Evolutionary conservation across 64 coral and sea anemone species (phyloP).

Genomic region (Montipora cactus): DNA sequence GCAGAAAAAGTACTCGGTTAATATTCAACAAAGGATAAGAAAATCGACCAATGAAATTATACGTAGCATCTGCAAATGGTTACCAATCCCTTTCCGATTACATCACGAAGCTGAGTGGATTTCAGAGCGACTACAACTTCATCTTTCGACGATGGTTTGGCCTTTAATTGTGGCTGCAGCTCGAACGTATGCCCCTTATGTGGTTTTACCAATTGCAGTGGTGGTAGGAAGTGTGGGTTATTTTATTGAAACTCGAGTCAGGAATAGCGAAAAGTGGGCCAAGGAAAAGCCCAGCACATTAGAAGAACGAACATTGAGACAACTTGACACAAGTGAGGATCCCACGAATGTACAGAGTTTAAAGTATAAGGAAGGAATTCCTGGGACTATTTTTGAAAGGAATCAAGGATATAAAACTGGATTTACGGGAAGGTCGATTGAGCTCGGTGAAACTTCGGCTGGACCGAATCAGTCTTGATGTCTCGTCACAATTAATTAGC

Average conservation of each 20-base stretch:
- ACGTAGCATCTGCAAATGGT: too few relatives aligned
- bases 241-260: constrained; percentile 74
- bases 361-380: constrained; percentile 79
- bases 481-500: neutral
- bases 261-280: constrained; percentile 86
- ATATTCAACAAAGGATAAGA: too few relatives aligned
- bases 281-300: constrained; percentile 80
- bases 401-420: constrained; percentile 79
- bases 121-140: too few relatives aligned
- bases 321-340: constrained; percentile 68
- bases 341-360: constrained; percentile 77
- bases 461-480: constrained; percentile 1
- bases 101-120: too few relatives aligned
- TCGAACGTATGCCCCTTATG: constrained; percentile 79
- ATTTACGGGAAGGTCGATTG: constrained; percentile 67
- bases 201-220: constrained; percentile 83
- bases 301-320: constrained; percentile 75
- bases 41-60: too few relatives aligned
- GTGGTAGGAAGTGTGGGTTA: constrained; percentile 79
- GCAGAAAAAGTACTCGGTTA: too few relatives aligned
- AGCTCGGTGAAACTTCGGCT: constrained; percentile 31
- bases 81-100: too few relatives aligned
- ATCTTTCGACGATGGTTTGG: constrained; percentile 63
- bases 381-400: constrained; percentile 90
- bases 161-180: constrained; percentile 79